These are phyloP conservation scores for Geopemphigus sp. DNA, from an alignment of 1,140 invertebrate genomes.

Conservation along the genomic window DNA sequence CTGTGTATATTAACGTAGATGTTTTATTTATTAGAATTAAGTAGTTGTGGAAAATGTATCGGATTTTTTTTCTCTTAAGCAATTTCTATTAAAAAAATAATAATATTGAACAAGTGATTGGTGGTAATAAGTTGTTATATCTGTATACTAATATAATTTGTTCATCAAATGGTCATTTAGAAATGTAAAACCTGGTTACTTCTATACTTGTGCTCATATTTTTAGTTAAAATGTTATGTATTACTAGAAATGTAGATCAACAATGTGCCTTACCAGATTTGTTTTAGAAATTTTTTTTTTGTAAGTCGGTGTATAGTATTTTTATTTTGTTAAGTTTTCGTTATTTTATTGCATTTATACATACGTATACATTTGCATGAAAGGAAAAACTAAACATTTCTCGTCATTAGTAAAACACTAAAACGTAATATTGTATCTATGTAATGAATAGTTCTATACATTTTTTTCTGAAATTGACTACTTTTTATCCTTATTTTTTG, in stretches of 20 bases:
- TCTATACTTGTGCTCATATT: conserved; percentile 43
- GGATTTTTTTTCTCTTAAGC: neutral
- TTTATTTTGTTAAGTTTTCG: conserved; percentile 24
- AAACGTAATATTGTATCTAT: neutral
- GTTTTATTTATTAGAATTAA: conserved; percentile 22
- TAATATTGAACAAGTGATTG: conserved; percentile 26
- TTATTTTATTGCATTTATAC: conserved; percentile 22
- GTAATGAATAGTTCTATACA: conserved; percentile 9
- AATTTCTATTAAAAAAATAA: conserved; percentile 33
- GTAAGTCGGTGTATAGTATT: conserved; percentile 9
- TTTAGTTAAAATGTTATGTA: conserved; percentile 46
- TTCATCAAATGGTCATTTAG: conserved; percentile 18
- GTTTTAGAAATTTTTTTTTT: conserved; percentile 30
- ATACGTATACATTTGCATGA: neutral
- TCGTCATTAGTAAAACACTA: neutral
- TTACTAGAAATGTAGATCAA: conserved; percentile 45
- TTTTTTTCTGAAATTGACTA: neutral
- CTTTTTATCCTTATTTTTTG: neutral
- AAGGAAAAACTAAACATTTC: conserved; percentile 6
- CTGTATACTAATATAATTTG: conserved; percentile 5
- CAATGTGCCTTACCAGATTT: conserved; percentile 47
- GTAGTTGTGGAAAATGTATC: conserved; percentile 4
- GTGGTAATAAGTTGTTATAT: conserved; percentile 36
- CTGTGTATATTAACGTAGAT: conserved; percentile 26
- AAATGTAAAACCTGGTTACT: conserved; percentile 25